Evolutionary conservation across 2,113 vertebrate species (phyloP).

Genomic region (Acanthochromis polyacanthus): DNA sequence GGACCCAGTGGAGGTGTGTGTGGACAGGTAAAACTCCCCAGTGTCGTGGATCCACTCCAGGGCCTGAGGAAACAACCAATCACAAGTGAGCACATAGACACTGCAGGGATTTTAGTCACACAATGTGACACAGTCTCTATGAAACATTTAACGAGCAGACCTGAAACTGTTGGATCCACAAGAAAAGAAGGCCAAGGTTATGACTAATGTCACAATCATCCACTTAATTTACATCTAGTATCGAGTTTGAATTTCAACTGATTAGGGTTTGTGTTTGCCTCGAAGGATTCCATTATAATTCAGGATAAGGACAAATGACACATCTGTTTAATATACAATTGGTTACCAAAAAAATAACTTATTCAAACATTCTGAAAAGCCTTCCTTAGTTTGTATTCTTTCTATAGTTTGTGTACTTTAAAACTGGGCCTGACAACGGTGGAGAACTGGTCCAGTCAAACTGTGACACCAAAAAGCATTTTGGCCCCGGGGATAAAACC

Average conservation of each 20-base stretch:
- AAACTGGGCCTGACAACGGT: slow-evolving; percentile 30
- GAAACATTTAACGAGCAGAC: not conserved
- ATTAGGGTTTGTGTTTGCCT: not conserved
- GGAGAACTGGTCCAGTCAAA: slow-evolving; percentile 64
- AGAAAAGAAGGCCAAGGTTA: not conserved
- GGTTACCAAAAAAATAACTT: not conserved
- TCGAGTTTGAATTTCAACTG: too few relatives aligned
- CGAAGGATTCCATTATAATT: too few relatives aligned
- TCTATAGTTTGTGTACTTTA: slow-evolving; percentile 9
- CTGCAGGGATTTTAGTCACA: slow-evolving; percentile 30
- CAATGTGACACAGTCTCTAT: not conserved
- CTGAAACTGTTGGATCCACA: not conserved
- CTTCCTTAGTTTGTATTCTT: slow-evolving; percentile 3
- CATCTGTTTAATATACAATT: not conserved
- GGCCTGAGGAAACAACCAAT: slow-evolving; percentile 84
- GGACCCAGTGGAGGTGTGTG: slow-evolving; percentile 96
- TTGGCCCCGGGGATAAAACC: slow-evolving; percentile 63
- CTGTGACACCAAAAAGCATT: slow-evolving; percentile 55
- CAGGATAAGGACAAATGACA: not conserved
- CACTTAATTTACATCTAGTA: too few relatives aligned
- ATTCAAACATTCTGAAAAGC: not conserved
- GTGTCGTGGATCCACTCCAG: slow-evolving; percentile 99
- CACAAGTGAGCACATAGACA: slow-evolving; percentile 24
- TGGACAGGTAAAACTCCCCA: slow-evolving; percentile 99
- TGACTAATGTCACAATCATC: too few relatives aligned